Base-by-base conservation (phyloP, 2,888 invertebrate genomes). In the Malacosoma neustria region DNA sequence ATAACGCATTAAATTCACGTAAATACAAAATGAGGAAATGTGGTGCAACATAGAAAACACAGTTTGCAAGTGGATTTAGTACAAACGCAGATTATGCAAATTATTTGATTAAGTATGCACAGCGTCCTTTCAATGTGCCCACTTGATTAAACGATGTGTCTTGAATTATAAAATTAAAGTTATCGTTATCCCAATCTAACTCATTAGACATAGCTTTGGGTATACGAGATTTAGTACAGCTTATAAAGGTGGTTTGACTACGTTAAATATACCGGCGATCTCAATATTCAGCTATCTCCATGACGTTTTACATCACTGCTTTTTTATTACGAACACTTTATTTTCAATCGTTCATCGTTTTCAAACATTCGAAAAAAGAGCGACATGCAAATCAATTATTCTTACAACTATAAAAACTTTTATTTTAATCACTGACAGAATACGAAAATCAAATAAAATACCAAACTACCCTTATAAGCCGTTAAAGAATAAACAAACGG, bases 61-160 rank as follows among this genome's bases (percentile, higher is more conserved):
- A 14, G 32, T 35, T 31, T 30, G 35, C 37, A 43, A 46, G 40
- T 50, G 42, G 51, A 51, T 54, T 46, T 45, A 30, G 40, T 40
- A 49, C 53, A 51, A 50, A 51, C 46, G 49, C 51, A 57, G 59
- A 59, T 59, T 56, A 60, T 60, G 56, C 45, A 56, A 61, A 61
- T 59, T 43, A 47, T 49, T 55, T 49, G 37, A 54, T 57, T 61
- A 54, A 51, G 45, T 48, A 58, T 60, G 51, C 54, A 46, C 49
- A 40, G 40, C 31, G 37, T 37, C 40, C 38, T 35, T 41, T 51
- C 51, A 52, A 57, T 61, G 56, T 57, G 54, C 49, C 51, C 50
- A 54, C 52, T 62, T 57, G 52, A 60, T 59, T 57, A 61, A 51
- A 45, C 51, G 47, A 51, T 48, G 55, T 48, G 54, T 43, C 38